These are phyloP conservation scores for Drosophila stalkeri DNA, from an alignment of 2,888 invertebrate genomes.

Conservation along the genomic window DNA sequence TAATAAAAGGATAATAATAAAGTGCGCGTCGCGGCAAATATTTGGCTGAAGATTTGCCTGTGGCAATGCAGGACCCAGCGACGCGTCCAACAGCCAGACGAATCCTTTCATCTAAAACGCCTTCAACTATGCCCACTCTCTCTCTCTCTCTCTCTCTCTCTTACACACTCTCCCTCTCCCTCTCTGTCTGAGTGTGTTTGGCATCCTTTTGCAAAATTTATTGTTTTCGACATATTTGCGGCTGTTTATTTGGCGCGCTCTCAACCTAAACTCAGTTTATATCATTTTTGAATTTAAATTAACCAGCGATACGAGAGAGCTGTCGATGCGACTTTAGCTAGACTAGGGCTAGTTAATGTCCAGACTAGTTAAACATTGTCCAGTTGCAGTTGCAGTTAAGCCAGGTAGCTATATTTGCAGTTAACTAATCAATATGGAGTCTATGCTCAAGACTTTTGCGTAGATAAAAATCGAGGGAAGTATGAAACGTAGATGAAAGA, in stretches of 20 bases:
- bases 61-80: slow-evolving; percentile 9
- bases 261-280: slow-evolving; percentile 13
- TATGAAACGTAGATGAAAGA: neutral
- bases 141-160: neutral
- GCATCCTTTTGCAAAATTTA: slow-evolving; percentile 63
- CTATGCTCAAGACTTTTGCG: neutral
- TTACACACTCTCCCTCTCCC: neutral
- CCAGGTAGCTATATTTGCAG: neutral
- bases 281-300: slow-evolving; percentile 26
- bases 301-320: neutral
- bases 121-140: slow-evolving; percentile 41
- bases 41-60: slow-evolving; percentile 44
- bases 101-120: slow-evolving; percentile 66
- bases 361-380: no score
- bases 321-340: neutral
- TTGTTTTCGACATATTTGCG: slow-evolving; percentile 76
- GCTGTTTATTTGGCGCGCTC: slow-evolving; percentile 63
- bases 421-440: neutral
- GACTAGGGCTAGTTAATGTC: no score
- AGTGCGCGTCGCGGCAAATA: slow-evolving; percentile 75
- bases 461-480: neutral
- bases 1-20: slow-evolving; percentile 79
- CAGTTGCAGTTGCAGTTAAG: no score
- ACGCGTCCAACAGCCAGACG: slow-evolving; percentile 29
- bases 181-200: neutral